phyloP scores from a whole-genome alignment of 2,888 invertebrate species.

The Leucophora obtusa region DNA sequence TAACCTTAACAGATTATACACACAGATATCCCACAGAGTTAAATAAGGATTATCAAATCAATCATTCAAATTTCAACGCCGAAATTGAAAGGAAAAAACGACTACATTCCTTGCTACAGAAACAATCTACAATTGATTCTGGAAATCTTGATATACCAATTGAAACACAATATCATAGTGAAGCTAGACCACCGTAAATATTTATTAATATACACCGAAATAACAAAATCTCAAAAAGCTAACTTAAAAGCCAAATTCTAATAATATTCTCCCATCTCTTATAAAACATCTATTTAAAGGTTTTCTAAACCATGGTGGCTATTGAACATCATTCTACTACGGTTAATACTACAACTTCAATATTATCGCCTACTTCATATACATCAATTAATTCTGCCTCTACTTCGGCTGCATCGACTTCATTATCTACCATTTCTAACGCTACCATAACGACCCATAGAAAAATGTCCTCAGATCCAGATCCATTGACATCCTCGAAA shows the following conservation, averaged over 20 bases:
- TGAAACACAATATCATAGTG: slow-evolving; percentile 68
- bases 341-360: slow-evolving; percentile 60
- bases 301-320: slow-evolving; percentile 73
- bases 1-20: slow-evolving; percentile 75
- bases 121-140: slow-evolving; percentile 27
- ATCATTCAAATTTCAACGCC: slow-evolving; percentile 42
- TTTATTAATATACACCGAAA: neutral
- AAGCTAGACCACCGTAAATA: slow-evolving; percentile 75
- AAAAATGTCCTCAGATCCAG: slow-evolving; percentile 56
- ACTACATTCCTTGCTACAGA: slow-evolving; percentile 35
- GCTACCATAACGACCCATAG: slow-evolving; percentile 45
- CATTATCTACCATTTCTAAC: slow-evolving; percentile 51
- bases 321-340: slow-evolving; percentile 72
- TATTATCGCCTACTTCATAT: slow-evolving; percentile 66
- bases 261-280: slow-evolving; percentile 22
- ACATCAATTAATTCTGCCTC: slow-evolving; percentile 62
- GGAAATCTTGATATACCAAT: slow-evolving; percentile 68
- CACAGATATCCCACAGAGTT: slow-evolving; percentile 53
- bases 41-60: slow-evolving; percentile 18
- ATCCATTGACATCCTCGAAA: slow-evolving; percentile 64
- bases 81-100: slow-evolving; percentile 50
- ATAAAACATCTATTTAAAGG: slow-evolving; percentile 29
- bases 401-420: slow-evolving; percentile 65
- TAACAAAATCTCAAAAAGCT: no score
- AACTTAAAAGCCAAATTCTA: slow-evolving; percentile 10